Evolutionary conservation across 2,113 vertebrate genomes (phyloP).

Genomic region (Alethe diademata): DNA sequence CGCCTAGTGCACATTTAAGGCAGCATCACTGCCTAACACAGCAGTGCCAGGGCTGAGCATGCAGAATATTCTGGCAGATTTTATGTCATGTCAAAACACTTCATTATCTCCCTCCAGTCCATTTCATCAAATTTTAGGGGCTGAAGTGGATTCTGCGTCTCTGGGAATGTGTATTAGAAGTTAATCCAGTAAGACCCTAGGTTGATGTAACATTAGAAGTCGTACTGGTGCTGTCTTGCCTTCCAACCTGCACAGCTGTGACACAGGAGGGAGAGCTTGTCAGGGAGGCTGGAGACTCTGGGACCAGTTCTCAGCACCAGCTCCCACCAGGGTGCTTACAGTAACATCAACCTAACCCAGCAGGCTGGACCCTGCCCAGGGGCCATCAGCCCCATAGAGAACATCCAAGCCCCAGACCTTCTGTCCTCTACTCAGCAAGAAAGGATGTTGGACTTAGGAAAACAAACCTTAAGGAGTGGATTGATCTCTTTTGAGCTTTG

Average conservation of each 20-base stretch:
- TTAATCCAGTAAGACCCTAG: neutral
- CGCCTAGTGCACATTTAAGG: slow-evolving; percentile 57
- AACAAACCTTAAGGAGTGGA: neutral
- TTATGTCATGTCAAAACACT: neutral
- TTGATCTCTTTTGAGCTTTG: neutral
- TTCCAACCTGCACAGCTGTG: neutral
- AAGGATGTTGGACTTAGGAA: neutral
- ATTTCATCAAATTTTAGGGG: neutral
- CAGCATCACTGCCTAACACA: neutral
- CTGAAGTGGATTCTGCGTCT: neutral
- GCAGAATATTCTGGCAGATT: neutral
- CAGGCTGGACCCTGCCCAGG: rapidly evolving
- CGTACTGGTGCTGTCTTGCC: neutral
- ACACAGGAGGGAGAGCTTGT: neutral
- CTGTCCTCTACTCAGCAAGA: neutral
- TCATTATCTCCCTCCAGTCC: neutral
- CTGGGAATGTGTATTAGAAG: neutral
- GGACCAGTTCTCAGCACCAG: neutral
- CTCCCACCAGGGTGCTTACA: neutral
- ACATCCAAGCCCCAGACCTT: neutral
- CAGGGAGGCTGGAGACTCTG: neutral
- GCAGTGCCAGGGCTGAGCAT: neutral
- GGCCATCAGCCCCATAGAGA: neutral
- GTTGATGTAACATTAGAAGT: rapidly evolving
- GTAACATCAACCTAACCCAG: neutral